These are phyloP conservation scores for Watsonalla cultraria DNA, from an alignment of 2,888 invertebrate species.

Conservation along the genomic window DNA sequence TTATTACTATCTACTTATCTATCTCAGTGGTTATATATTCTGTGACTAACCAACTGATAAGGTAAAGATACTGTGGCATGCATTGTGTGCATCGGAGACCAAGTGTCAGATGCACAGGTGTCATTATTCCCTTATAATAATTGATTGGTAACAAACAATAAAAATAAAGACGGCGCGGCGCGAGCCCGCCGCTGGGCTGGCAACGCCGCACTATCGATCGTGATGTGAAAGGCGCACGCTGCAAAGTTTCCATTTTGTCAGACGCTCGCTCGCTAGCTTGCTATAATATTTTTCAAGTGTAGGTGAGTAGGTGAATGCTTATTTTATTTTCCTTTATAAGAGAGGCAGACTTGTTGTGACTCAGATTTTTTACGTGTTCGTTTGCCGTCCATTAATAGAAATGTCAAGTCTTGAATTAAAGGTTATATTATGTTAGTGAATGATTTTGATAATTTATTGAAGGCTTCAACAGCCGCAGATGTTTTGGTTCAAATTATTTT, in stretches of 20 bases:
- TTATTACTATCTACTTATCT: neutral
- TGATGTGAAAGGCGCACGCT: neutral
- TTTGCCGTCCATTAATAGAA: too few relatives aligned
- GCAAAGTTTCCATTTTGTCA: neutral
- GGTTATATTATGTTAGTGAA: too few relatives aligned
- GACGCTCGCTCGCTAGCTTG: neutral
- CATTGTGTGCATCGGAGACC: neutral
- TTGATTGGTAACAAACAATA: slow-evolving; percentile 66
- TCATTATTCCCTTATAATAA: slow-evolving; percentile 56
- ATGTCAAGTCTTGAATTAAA: too few relatives aligned
- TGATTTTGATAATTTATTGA: too few relatives aligned
- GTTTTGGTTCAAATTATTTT: too few relatives aligned
- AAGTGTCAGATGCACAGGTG: slow-evolving; percentile 29
- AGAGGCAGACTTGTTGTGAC: too few relatives aligned
- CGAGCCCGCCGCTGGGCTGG: neutral
- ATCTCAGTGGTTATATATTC: neutral
- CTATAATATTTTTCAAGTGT: neutral
- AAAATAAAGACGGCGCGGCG: slow-evolving; percentile 45
- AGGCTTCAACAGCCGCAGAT: too few relatives aligned
- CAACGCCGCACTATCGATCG: neutral
- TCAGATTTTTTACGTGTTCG: too few relatives aligned
- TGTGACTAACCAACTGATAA: too few relatives aligned
- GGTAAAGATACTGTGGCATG: too few relatives aligned
- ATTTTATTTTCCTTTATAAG: too few relatives aligned
- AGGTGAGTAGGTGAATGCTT: neutral